phyloP scores from a whole-genome alignment of 2,797 vertebrate species.

The Chloroceryle amazona region DNA sequence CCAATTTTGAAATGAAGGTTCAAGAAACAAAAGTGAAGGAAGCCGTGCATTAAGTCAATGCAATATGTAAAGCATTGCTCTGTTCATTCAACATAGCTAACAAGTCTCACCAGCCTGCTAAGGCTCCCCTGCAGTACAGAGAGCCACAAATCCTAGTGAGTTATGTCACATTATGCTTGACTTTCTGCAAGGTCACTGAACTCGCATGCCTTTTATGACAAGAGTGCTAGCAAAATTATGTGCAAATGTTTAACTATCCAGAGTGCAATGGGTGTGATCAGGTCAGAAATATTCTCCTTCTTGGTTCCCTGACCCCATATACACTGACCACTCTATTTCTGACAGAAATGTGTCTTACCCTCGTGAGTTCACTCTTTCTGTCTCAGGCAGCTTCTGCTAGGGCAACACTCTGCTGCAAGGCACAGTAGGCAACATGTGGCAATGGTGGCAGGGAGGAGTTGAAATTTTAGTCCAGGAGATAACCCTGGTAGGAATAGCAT shows the following conservation, averaged over 20 bases:
- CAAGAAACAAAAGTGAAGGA: not conserved
- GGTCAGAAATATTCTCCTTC: conserved; percentile 1
- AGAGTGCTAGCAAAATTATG: not conserved
- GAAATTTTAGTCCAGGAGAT: not conserved
- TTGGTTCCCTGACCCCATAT: not conserved
- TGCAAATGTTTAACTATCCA: not conserved
- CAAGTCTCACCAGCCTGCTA: not conserved
- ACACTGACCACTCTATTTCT: not conserved
- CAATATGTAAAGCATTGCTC: not conserved
- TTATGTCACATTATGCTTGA: not conserved
- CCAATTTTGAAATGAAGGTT: not conserved
- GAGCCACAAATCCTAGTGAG: not conserved
- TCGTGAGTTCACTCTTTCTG: not conserved
- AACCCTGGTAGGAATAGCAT: not conserved
- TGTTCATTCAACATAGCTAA: not conserved
- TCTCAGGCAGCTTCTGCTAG: not conserved
- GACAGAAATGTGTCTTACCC: not conserved
- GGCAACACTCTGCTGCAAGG: not conserved
- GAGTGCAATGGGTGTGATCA: not conserved
- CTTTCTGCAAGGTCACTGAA: not conserved
- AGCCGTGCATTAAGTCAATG: not conserved
- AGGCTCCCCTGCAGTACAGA: not conserved
- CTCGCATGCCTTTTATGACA: fast-evolving
- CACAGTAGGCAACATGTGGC: fast-evolving
- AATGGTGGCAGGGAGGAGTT: not conserved